A percentile compares a stretch with the other conserved stretches of the same genome.
Conservation (phyloP, 2,113 vertebrate genomes). For the Turdus rufiventris region DNA sequence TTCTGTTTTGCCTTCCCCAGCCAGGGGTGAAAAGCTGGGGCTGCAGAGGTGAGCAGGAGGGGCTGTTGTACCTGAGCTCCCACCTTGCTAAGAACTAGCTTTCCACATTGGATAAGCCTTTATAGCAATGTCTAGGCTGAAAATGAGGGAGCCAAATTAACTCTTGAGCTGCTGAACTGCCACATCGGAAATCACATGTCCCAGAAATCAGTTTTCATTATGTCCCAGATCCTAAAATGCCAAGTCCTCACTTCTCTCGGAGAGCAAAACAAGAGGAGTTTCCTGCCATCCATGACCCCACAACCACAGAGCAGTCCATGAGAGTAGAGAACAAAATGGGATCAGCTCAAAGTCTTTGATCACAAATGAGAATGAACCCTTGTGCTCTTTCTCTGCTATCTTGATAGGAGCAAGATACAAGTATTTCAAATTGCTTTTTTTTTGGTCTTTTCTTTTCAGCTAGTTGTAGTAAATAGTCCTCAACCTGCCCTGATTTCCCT, state of each 20-base stretch:
- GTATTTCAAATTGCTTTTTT: background rate
- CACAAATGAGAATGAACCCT: background rate
- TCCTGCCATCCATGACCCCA: background rate
- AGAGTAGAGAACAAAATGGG: background rate
- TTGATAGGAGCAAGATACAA: background rate
- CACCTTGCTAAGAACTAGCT: background rate
- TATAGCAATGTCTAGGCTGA: background rate
- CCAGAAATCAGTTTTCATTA: background rate
- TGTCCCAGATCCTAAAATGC: background rate
- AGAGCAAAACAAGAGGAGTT: background rate
- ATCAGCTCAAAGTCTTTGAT: background rate
- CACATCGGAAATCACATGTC: fast-evolving
- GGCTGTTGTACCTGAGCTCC: background rate
- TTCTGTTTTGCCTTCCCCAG: background rate
- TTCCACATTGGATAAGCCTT: background rate
- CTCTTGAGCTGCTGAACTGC: background rate
- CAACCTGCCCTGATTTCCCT: background rate
- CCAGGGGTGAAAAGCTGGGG: background rate
- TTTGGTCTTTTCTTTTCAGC: background rate
- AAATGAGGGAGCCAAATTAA: background rate
- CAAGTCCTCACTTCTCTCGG: background rate
- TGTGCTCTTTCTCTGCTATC: background rate
- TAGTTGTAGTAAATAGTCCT: background rate
- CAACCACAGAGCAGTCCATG: background rate
- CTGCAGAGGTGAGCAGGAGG: background rate